Base-by-base conservation (phyloP, 2,888 invertebrate species). In the Elysia crispata region DNA sequence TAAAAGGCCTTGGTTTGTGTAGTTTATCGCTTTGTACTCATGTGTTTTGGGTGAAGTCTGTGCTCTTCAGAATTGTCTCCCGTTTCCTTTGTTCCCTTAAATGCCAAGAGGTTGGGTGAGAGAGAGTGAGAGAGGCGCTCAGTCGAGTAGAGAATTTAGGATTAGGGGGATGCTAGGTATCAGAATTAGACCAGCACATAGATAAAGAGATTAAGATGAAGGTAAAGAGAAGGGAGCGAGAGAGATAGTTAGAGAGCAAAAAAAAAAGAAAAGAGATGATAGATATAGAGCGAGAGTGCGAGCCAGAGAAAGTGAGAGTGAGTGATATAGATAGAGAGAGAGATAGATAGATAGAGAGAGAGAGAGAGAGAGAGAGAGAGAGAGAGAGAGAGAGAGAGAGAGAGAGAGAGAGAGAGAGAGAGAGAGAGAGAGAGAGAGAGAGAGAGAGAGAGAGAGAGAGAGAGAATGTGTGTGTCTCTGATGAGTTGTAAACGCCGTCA, bases 1-100 rank as follows among this genome's bases (percentile, higher is more conserved):
- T 41, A 41, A 41, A 41, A 41, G 41, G 41, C 41, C 41, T 41
- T 41, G 41, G 41, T 6, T 41, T 41, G 41, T 41, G 5, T 41
- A 41, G 41, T 41, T 41, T 41, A 41, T 64, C 66, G 57, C 77
- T 67, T 77, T 69, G 77, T 69, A 41, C 66, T 69, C 33, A 57
- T 67, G 28, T 57, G 77, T 62, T 69, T 69, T 69, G 69, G 77
- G 57, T 77, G 67, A 69, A 77, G 69, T 57, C 77, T 69, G 69
- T 69, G 64, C 66, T 50, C 33, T 64, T 41, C 28, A 66, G 41
- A 76, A 76, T 76, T 66, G 66, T 76, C 66, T 64, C 66, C 50
- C 76, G 30, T 49, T 64, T 66, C 64, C 66, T 76, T 64, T 76
- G 76, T 66, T 76, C 66, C 49, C 66, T 30, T 50, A 30, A 41